Conservation (phyloP, 2,888 invertebrate species). For the Troides aeacus region DNA sequence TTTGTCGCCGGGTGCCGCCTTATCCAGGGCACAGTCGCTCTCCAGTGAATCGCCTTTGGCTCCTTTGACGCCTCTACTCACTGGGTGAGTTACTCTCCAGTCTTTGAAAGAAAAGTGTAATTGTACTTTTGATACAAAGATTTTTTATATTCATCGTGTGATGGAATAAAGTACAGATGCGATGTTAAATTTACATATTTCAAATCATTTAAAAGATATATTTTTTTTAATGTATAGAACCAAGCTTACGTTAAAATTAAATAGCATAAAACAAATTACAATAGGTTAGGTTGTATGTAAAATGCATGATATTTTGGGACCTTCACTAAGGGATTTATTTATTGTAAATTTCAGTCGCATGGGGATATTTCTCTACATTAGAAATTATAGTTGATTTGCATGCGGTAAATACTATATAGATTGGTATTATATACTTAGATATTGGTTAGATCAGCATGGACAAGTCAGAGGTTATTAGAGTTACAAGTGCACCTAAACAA, state of each 20-base stretch:
- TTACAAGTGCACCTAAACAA: background rate
- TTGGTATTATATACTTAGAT: background rate
- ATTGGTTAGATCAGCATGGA: background rate
- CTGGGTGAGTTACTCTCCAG: constrained; percentile 59
- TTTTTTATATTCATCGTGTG: background rate
- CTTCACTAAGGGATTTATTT: background rate
- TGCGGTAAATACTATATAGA: background rate
- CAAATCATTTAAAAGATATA: no score
- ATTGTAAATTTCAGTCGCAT: background rate
- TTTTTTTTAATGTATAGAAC: no score
- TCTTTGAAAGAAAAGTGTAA: background rate
- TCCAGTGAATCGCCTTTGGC: constrained; percentile 75
- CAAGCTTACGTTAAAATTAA: no score
- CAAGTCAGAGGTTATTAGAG: background rate
- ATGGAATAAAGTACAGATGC: background rate
- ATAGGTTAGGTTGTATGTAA: background rate
- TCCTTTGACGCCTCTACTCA: constrained; percentile 65
- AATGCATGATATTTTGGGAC: background rate
- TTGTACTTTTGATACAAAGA: background rate
- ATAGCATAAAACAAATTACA: background rate
- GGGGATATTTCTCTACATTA: background rate
- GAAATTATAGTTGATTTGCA: background rate
- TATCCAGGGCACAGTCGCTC: constrained; percentile 70
- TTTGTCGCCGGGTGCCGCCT: constrained; percentile 78
- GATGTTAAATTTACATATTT: background rate